Percentiles rank a stretch among this genome's conserved stretches.
Evolutionary conservation across 2,888 invertebrate genomes (phyloP).

Genomic region (Lycocerus yunnanus): DNA sequence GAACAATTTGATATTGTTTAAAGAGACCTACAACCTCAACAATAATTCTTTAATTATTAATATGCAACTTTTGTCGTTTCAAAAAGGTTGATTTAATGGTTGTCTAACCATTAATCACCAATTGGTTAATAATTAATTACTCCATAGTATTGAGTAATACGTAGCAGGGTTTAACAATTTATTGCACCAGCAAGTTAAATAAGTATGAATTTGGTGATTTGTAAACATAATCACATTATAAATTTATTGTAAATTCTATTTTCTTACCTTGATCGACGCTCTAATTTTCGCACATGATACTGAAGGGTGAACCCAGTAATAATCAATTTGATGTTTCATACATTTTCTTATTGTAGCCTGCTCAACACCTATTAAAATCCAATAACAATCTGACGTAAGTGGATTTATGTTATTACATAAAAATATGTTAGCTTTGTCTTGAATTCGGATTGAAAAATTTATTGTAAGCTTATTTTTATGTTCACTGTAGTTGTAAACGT

Average conservation of each 20-base stretch:
- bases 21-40: too few relatives aligned
- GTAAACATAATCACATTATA: too few relatives aligned
- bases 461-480: not conserved
- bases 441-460: constrained; percentile 37
- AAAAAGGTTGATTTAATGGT: too few relatives aligned
- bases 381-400: constrained; percentile 40
- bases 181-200: too few relatives aligned
- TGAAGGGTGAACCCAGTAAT: not conserved
- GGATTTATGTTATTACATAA: constrained; percentile 37
- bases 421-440: constrained; percentile 39
- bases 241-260: not conserved
- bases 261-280: not conserved
- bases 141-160: too few relatives aligned
- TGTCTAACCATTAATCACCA: too few relatives aligned
- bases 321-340: constrained; percentile 20
- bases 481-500: not conserved
- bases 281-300: not conserved
- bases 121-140: too few relatives aligned
- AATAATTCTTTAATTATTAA: too few relatives aligned
- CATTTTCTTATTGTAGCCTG: constrained; percentile 43
- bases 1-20: too few relatives aligned
- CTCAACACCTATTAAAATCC: constrained; percentile 45
- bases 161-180: too few relatives aligned
- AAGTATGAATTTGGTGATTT: too few relatives aligned
- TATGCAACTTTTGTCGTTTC: too few relatives aligned